Evolutionary conservation across 2,888 invertebrate genomes (phyloP).

Genomic region (Neoscelio sp.): DNA sequence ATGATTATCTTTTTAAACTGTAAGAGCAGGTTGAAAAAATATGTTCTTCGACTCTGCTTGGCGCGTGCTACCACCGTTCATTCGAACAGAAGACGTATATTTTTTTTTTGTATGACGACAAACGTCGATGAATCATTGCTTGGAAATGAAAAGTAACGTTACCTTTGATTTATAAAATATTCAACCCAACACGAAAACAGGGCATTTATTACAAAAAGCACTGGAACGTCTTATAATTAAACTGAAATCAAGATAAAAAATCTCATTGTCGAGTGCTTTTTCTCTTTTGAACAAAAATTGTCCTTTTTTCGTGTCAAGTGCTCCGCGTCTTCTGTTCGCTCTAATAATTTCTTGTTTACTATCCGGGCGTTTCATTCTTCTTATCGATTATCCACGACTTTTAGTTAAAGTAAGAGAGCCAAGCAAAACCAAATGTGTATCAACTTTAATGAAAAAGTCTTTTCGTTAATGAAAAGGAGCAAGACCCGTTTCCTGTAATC

Average conservation of each 20-base stretch:
- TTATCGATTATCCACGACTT: conserved; percentile 55
- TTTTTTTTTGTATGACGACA: too few species aligned
- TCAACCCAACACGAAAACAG: conserved; percentile 14
- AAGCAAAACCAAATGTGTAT: conserved; percentile 36
- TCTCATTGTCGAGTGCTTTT: conserved; percentile 51
- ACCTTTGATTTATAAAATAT: conserved; percentile 31
- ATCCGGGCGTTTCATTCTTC: conserved; percentile 42
- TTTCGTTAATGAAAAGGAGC: conserved; percentile 29
- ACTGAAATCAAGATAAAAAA: conserved; percentile 53
- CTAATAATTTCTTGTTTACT: conserved; percentile 57
- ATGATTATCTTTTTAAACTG: too few species aligned
- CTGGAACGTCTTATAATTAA: conserved; percentile 56
- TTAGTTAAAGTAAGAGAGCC: conserved; percentile 39
- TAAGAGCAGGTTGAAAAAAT: too few species aligned
- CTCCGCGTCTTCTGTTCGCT: conserved; percentile 44
- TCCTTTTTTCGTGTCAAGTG: conserved; percentile 49
- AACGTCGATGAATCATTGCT: too few species aligned
- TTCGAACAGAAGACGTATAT: too few species aligned
- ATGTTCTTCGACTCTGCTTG: too few species aligned
- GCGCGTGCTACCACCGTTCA: too few species aligned
- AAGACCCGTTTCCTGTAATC: neutral
- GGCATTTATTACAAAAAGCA: conserved; percentile 41
- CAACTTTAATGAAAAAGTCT: conserved; percentile 35
- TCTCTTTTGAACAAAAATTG: conserved; percentile 32
- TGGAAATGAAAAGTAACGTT: conserved; percentile 30